A percentile compares a stretch with the other conserved stretches of the same genome.
phyloP scores from a whole-genome alignment of 2,113 vertebrate species.

The Dicaeum eximium region DNA sequence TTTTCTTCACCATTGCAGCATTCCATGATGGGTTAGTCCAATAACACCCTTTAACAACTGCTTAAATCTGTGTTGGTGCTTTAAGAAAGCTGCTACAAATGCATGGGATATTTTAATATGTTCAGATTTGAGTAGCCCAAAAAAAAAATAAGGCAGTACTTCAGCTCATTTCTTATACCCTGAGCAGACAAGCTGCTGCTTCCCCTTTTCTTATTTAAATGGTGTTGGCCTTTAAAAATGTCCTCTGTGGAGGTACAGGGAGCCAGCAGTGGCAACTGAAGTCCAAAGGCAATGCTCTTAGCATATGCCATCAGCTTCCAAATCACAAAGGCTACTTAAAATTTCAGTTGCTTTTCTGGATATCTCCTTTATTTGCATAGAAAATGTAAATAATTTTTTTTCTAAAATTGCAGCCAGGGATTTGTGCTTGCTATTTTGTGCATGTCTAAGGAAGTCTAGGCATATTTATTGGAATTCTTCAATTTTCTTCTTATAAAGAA shows the following conservation, averaged over 20 bases:
- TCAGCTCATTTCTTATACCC: not conserved
- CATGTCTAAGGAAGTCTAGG: constrained; percentile 5
- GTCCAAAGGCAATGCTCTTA: constrained; percentile 57
- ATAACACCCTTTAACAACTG: not conserved
- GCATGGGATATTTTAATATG: not conserved
- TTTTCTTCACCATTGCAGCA: not conserved
- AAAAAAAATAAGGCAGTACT: not conserved
- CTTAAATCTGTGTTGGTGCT: not conserved
- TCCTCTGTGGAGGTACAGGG: not conserved
- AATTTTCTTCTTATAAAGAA: constrained; percentile 21
- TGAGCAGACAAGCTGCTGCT: not conserved
- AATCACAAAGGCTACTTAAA: constrained; percentile 51
- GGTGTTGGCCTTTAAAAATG: constrained; percentile 50
- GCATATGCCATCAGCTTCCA: constrained; percentile 38
- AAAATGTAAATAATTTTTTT: constrained; percentile 23
- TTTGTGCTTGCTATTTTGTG: constrained; percentile 31
- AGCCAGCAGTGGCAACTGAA: constrained; percentile 31
- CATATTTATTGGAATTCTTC: constrained; percentile 37
- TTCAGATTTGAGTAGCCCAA: not conserved
- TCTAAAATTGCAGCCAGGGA: constrained; percentile 25
- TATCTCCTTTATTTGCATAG: constrained; percentile 53
- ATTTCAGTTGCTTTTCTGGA: constrained; percentile 44
- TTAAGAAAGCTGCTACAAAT: not conserved
- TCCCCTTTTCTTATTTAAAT: constrained; percentile 32
- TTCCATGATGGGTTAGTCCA: not conserved